Evolutionary conservation across 2,888 invertebrate species (phyloP).

Genomic region (Lasioglossum lativentre): DNA sequence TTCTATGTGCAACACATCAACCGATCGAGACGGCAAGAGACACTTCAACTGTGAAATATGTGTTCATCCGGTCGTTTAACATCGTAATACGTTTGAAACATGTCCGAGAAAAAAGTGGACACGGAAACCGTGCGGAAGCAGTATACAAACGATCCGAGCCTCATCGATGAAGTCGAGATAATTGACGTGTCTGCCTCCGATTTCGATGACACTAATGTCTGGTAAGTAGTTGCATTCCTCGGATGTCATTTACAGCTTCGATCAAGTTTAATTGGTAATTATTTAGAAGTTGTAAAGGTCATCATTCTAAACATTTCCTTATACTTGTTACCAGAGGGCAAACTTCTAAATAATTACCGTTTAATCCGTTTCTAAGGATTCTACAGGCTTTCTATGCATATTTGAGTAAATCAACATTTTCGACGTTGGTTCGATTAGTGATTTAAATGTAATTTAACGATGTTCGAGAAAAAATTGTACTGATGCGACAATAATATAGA

Average conservation of each 20-base stretch:
- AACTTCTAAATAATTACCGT: too few species aligned
- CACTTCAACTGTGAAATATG: constrained; percentile 63
- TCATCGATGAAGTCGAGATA: constrained; percentile 68
- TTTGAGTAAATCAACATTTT: neutral
- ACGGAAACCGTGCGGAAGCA: constrained; percentile 44
- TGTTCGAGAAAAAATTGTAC: neutral
- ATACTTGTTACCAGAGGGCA: too few species aligned
- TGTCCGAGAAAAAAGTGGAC: constrained; percentile 63
- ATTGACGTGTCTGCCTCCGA: constrained; percentile 73
- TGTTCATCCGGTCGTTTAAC: constrained; percentile 46
- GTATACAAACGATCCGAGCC: constrained; percentile 44
- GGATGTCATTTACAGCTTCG: neutral
- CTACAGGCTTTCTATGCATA: neutral
- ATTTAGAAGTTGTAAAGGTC: too few species aligned
- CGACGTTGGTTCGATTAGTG: neutral
- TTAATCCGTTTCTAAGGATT: neutral
- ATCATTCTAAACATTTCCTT: too few species aligned
- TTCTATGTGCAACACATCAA: constrained; percentile 57
- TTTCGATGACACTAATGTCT: constrained; percentile 71
- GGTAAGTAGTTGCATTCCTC: constrained; percentile 60
- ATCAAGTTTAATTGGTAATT: too few species aligned
- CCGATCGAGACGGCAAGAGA: constrained; percentile 22
- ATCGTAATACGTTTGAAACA: constrained; percentile 62
- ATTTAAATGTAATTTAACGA: neutral
- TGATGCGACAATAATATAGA: neutral